Evolutionary conservation across 2,113 vertebrate genomes (phyloP), one percentile per base, ranked within the genome.

Genomic region (Syngnathus scovelli): DNA sequence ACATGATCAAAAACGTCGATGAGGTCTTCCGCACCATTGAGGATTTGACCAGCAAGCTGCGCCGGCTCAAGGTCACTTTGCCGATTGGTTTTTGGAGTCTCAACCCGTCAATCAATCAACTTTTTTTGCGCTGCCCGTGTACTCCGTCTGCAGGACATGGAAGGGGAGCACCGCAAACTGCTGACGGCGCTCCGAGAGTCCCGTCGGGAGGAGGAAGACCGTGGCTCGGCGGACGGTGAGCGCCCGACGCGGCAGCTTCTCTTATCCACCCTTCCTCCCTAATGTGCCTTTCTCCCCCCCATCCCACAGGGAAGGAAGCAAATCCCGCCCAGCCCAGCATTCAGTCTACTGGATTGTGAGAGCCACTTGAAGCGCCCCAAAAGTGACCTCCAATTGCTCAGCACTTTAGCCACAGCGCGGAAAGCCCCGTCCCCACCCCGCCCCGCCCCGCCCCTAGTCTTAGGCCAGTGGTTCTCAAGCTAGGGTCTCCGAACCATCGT

Each of bases 321-420:
- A 71, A 49, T n/a, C 68, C 83, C 4, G 70, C 71, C 6, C 89
- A 88, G 41, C 69, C 72, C 61, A 84, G 75, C 71, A 78, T 90
- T 27, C 87, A 84, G 68, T 92, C 91, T 2, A 92, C 90, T 3
- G 91, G 91, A 58, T 91, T 92, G 84, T 92, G 83, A 92, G 15
- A 65, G 11, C 43, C 38, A 48, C 16, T 36, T 18, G 49, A 64
- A 27, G 19, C 41, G 48, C 62, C 15, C 7, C 16, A 6, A 19
- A 9, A 8, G 48, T 13, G 19, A 65, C 33, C 49, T 66, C 27
- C 78, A 70, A 23, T 82, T 75, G 82, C 82, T 84, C 85, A 79
- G 90, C 90, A 92, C 90, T 92, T 91, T 92, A 91, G 87, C 87
- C 87, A 82, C 70, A 76, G 86, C 68, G 37, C 89, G 79, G 59